Evolutionary conservation across 1,140 invertebrate species (phyloP).

Genomic region (Papilio aristodemus): DNA sequence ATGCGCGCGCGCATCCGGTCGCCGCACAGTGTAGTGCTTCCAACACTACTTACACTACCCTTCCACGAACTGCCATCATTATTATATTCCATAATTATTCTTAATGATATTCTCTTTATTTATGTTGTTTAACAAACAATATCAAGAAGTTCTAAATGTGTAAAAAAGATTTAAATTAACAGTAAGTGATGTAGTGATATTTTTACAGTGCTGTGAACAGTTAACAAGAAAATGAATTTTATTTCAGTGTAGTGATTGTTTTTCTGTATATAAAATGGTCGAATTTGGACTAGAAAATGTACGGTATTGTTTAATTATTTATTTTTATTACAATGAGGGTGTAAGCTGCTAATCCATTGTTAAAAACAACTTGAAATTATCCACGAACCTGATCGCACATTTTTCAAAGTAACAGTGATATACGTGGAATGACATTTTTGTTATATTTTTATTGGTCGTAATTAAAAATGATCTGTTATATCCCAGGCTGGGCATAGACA

Average conservation of each 20-base stretch:
- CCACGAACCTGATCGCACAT: too few species aligned
- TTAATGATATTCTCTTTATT: not conserved
- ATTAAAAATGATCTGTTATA: too few species aligned
- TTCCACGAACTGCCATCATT: constrained; percentile 16
- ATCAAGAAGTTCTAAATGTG: not conserved
- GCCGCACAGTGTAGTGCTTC: constrained; percentile 1
- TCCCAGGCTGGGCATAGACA: too few species aligned
- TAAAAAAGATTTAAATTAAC: too few species aligned
- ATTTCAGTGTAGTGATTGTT: constrained; percentile 7
- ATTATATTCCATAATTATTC: constrained; percentile 5
- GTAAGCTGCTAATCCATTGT: too few species aligned
- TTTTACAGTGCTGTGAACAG: not conserved
- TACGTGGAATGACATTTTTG: too few species aligned
- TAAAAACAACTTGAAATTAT: too few species aligned
- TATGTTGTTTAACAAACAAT: not conserved
- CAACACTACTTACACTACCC: not conserved
- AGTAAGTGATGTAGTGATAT: constrained; percentile 9
- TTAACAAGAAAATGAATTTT: constrained; percentile 18
- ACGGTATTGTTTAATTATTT: constrained; percentile 43
- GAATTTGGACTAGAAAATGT: constrained; percentile 77
- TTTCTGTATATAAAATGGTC: constrained; percentile 59
- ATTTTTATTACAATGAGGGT: not conserved
- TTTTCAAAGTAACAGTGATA: too few species aligned
- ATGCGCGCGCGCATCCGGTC: constrained; percentile 57
- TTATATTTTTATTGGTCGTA: too few species aligned